Conservation (phyloP, 30 jellyfish, hydroid and myxozoan species). For the Chrysaora quinquecirrha region DNA sequence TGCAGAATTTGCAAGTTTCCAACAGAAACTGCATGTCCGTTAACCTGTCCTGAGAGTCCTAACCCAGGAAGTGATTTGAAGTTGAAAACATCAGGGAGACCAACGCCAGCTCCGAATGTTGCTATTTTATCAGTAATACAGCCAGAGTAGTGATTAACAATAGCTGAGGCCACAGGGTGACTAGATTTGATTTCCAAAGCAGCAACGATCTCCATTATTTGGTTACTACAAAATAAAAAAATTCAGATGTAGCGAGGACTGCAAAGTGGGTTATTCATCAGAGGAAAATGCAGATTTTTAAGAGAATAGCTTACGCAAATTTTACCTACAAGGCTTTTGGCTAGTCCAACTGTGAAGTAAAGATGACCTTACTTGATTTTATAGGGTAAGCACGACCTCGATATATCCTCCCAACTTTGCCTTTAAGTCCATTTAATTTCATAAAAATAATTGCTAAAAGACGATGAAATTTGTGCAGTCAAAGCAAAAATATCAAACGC, state of each 20-base stretch:
- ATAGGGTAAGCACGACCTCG: too few relatives aligned
- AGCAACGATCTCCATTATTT: constrained; percentile 70
- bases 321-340: too few relatives aligned
- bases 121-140: constrained; percentile 89
- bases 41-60: constrained; percentile 75
- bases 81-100: constrained; percentile 83
- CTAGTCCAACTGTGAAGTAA: too few relatives aligned
- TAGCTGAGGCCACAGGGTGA: constrained; percentile 95
- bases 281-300: neutral
- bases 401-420: too few relatives aligned
- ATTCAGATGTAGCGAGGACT: too few relatives aligned
- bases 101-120: constrained; percentile 69
- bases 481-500: too few relatives aligned
- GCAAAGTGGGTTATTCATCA: neutral
- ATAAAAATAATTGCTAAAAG: too few relatives aligned
- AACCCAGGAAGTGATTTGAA: constrained; percentile 73
- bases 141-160: constrained; percentile 87
- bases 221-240: constrained; percentile 34
- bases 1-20: constrained; percentile 83
- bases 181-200: constrained; percentile 90
- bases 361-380: too few relatives aligned
- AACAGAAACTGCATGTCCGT: constrained; percentile 56
- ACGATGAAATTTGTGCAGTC: too few relatives aligned
- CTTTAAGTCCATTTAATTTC: too few relatives aligned
- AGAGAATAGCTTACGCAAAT: neutral